phyloP scores from a whole-genome alignment of 2,888 invertebrate genomes.

The Hydrotaea diabolus region DNA sequence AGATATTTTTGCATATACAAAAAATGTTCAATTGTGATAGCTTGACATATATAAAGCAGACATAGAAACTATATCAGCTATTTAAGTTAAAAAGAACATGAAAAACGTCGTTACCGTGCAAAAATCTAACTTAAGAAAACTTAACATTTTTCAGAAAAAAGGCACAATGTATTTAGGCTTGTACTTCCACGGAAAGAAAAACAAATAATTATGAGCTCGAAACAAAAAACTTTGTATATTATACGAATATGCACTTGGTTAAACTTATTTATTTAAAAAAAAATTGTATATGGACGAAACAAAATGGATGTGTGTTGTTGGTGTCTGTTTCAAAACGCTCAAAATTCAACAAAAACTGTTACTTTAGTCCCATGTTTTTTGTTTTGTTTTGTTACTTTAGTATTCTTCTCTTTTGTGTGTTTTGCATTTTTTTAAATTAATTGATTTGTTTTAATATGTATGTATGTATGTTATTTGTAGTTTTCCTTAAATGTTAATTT shows the following conservation, averaged over 20 bases:
- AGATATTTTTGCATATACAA: no score
- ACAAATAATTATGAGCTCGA: not conserved
- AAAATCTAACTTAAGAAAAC: not conserved
- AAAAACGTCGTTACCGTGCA: not conserved
- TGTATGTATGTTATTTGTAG: slow-evolving; percentile 18
- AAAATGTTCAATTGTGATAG: no score
- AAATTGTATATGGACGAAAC: slow-evolving; percentile 65
- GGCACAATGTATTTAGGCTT: slow-evolving; percentile 25
- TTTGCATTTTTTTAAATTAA: not conserved
- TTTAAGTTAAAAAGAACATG: not conserved
- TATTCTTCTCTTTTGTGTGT: not conserved
- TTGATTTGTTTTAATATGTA: slow-evolving; percentile 40
- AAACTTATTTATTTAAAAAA: slow-evolving; percentile 38
- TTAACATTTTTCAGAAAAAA: not conserved
- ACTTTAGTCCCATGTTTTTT: slow-evolving; percentile 50
- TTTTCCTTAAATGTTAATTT: not conserved
- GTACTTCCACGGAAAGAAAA: not conserved
- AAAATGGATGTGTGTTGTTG: slow-evolving; percentile 56
- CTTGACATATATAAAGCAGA: no score
- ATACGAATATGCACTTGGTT: not conserved
- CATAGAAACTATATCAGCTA: no score
- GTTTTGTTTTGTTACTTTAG: not conserved
- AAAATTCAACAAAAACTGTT: slow-evolving; percentile 48
- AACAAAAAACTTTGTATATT: not conserved
- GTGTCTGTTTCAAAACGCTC: slow-evolving; percentile 48